Conservation (phyloP, 2,797 vertebrate species). For the Leptodactylus fallax region DNA sequence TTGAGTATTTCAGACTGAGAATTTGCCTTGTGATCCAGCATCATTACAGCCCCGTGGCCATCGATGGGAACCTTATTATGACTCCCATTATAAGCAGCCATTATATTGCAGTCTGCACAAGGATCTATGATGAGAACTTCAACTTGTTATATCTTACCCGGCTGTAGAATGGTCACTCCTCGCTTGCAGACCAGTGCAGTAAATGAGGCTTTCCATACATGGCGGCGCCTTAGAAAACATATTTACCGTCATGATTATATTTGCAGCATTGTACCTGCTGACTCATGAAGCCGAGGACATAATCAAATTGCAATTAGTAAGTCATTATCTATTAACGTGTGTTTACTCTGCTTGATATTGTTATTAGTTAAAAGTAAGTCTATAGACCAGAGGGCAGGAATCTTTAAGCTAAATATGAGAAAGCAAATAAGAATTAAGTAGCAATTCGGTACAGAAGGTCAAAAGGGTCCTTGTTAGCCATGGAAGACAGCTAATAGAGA, state of each 20-base stretch:
- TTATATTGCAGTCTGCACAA: too few relatives aligned
- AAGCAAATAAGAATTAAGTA: constrained; percentile 40
- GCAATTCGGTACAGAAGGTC: constrained; percentile 54
- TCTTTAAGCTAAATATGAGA: constrained; percentile 49
- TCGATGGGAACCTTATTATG: too few relatives aligned
- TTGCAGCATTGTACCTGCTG: constrained; percentile 44
- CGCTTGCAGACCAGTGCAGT: constrained; percentile 5
- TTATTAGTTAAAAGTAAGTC: constrained; percentile 48
- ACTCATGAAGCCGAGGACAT: constrained; percentile 57
- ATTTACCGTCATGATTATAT: constrained; percentile 30
- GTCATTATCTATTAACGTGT: constrained; percentile 60
- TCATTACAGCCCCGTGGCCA: too few relatives aligned
- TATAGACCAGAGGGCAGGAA: constrained; percentile 54
- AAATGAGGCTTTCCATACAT: constrained; percentile 11
- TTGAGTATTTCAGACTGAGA: too few relatives aligned
- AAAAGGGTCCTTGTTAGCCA: constrained; percentile 55
- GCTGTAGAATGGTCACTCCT: neutral
- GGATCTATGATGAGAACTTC: too few relatives aligned
- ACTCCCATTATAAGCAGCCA: too few relatives aligned
- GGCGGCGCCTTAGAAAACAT: constrained; percentile 38
- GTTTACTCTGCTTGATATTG: constrained; percentile 57
- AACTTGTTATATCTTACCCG: neutral
- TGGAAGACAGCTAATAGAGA: constrained; percentile 41
- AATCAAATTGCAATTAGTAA: constrained; percentile 63
- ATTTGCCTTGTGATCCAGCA: too few relatives aligned